Evolutionary conservation across 1,140 invertebrate genomes (phyloP).

Genomic region (Tyrophagus putrescentiae): DNA sequence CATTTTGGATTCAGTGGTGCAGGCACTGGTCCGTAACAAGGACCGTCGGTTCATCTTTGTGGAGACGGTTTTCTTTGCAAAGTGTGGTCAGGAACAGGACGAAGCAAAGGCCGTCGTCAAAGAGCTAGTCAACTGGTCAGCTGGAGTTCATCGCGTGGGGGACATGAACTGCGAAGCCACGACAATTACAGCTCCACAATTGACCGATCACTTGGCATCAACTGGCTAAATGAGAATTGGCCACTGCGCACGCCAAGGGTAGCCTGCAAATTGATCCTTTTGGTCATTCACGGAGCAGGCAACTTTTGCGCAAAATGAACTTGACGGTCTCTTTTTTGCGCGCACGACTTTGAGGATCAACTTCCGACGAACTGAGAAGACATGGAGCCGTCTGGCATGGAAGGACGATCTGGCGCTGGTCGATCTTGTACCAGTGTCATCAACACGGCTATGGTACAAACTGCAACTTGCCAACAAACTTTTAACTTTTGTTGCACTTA

Average conservation of each 20-base stretch:
- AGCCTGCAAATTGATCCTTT: constrained; percentile 52
- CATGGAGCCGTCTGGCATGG: constrained; percentile 22
- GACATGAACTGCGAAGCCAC: constrained; percentile 92
- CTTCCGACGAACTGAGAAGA: neutral
- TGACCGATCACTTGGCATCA: constrained; percentile 59
- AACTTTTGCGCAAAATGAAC: constrained; percentile 38
- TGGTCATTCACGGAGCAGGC: constrained; percentile 45
- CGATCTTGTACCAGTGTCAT: constrained; percentile 19
- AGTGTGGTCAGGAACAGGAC: constrained; percentile 70
- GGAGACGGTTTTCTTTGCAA: constrained; percentile 71
- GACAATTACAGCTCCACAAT: constrained; percentile 78
- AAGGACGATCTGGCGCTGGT: constrained; percentile 13
- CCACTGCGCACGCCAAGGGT: constrained; percentile 41
- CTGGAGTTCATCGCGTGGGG: constrained; percentile 90
- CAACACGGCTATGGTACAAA: constrained; percentile 3
- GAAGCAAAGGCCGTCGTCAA: constrained; percentile 39
- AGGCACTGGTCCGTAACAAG: constrained; percentile 55
- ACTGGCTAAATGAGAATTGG: constrained; percentile 46
- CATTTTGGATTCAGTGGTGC: constrained; percentile 73
- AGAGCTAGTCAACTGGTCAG: constrained; percentile 42
- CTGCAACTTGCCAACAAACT: neutral
- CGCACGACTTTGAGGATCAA: constrained; percentile 20
- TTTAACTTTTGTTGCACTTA: neutral
- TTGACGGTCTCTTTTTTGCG: constrained; percentile 24
- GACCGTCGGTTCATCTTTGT: constrained; percentile 46